Base-by-base conservation (phyloP, 2,797 vertebrate species). In the Menidia menidia region DNA sequence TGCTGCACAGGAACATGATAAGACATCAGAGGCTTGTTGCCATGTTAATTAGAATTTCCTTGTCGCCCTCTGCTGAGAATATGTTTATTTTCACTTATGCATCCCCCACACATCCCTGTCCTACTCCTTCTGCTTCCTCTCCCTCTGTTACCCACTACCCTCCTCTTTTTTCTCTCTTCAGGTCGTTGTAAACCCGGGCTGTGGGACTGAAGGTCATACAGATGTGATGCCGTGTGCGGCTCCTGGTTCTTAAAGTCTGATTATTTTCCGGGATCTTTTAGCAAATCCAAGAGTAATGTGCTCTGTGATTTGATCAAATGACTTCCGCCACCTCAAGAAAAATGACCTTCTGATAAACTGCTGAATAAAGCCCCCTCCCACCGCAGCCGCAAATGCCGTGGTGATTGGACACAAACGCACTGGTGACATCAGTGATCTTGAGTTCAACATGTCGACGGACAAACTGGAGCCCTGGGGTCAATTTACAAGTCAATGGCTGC, bases 21-120 rank as follows among this genome's bases (percentile, higher is more conserved):
- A 82, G 77, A 83, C 83, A 85, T 81, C 73, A 87, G 59, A 87
- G 71, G 79, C 84, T 88, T 80, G 78, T 80, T 83, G 84, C 85
- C 81, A 83, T 87, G 86, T 80, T 88, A 87, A 89, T 88, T 62
- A 71, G 76, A 84, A 56, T 80, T 83, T 85, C 67, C 60, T 77
- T 81, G 80, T 82, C 65, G 59, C 73, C 65, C 68, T 81, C 71
- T 77, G 55, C 77, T 71, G 68, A 88, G 72, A 78, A 83, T 78
- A 80, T 89, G 84, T 85, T 87, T 89, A 86, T 89, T 83, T 84
- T 87, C 66, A 86, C 81, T 56, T 79, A 82, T 25, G 6, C 71
- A 72, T 75, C 86, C 80, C 55, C 75, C 82, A 78, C 78, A 67
- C 72, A 64, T 81, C 60, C 60, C 62, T 71, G 71, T 80, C 70